Evolutionary conservation across 2,113 vertebrate genomes (phyloP), one percentile per base, ranked within the genome.

Genomic region (Typhlomys cinereus): DNA sequence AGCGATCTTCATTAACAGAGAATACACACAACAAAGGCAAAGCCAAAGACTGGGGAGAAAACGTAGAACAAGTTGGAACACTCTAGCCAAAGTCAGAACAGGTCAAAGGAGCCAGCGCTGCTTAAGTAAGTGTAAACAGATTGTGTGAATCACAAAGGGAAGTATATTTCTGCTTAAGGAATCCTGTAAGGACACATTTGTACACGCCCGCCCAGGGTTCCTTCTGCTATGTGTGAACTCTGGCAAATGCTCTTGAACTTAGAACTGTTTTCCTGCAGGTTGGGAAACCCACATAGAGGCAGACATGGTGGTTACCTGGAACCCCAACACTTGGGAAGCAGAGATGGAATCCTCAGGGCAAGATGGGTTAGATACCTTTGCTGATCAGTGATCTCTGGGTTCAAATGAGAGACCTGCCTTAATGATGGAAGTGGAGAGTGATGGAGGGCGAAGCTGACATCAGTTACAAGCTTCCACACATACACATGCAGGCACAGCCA

Each of bases 141-240:
- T 39, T 57, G 29, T 27, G 1, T 85, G 81, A 95, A 36, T 95
- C 88, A 79, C 2, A 5, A 15, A 0, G 4, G 79, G 44, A 87
- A 85, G 39, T 59, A 17, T 6, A 29, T 57, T 41, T 76, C 25
- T 70, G 62, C 39, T 20, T 57, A 15, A 64, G 69, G 50, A 27
- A 83, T 88, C 54, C 88, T 85, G 44, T 67, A 92, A 90, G 78
- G 96, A 78, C 69, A 69, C 71, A 92, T 74, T 61, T 62, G 41
- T 88, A 41, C 61, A 36, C 29, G 74, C 74, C 62, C 71, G 48
- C 29, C 50, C 52, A 66, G 1, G 57, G 18, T 66, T 81, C 59
- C 82, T 8, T 57, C 39, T 76, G 48, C 69, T 89, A 52, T 92
- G n/a, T 90, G 46, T 20, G n/a, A 93, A 76, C 44, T 69, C 57